Evolutionary conservation across 2,113 vertebrate genomes (phyloP), one percentile per base, ranked within the genome.

Genomic region (Oreochromis tanganicae): DNA sequence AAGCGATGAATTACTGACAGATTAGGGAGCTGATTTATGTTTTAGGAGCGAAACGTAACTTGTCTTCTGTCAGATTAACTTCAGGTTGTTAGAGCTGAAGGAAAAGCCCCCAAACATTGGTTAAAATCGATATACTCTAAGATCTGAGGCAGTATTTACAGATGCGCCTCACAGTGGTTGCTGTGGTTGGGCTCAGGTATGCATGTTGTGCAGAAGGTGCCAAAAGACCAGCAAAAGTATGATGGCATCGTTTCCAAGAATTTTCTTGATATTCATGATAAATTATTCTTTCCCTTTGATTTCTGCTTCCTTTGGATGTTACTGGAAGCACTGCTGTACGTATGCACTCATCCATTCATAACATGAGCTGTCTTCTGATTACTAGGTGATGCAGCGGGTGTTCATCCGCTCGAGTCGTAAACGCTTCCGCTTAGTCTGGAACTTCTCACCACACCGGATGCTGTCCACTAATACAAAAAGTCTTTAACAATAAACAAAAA

Each of bases 21-120:
- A 89, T 94, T 87, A 88, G 14, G 9, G 71, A 66, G 43, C n/a
- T 85, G 84, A 93, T 90, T 90, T 87, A 89, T 87, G 91, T 80
- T 73, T 85, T 66, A 73, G 24, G 57, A 82, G 46, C 29, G 6
- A 88, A 73, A 80, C 19, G 16, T 81, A 38, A 56, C 41, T 82
- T 10, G 29, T 84, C 79, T 48, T 81, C 32, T 82, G 41, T 8
- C 54, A 85, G 54, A 52, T 61, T 68, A 52, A 56, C 11, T 38
- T 38, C 41, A 75, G 32, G 75, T 81, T 82, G 21, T 55, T 50
- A 2, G 57, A 48, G 48, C n/a, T 21, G 52, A 81, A 34, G 12
- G 29, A 63, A 24, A 83, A 83, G 29, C 5, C 14, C 21, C 19
- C 4, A 55, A 81, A 83, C 43, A 80, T 27, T 81, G 9, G 9